phyloP scores from a whole-genome alignment of 2,888 invertebrate species.

The Pimpla rufipes region DNA sequence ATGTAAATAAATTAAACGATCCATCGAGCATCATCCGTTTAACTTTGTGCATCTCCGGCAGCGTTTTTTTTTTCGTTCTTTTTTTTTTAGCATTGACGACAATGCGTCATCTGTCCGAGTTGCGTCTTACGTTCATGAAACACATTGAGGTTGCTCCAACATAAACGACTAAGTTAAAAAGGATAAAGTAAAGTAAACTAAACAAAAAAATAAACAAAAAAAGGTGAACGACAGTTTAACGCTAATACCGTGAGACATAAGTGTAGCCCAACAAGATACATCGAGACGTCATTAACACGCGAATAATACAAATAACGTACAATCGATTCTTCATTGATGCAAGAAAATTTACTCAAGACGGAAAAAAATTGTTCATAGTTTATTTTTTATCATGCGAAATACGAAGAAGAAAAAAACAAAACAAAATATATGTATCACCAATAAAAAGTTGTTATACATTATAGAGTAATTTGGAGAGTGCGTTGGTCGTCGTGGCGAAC shows the following conservation, averaged over 20 bases:
- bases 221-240: conserved; percentile 38
- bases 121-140: conserved; percentile 17
- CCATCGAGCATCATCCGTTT: conserved; percentile 70
- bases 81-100: conserved; percentile 30
- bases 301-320: conserved; percentile 60
- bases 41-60: conserved; percentile 66
- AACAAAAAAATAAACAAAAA: conserved; percentile 1
- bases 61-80: conserved; percentile 18
- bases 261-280: conserved; percentile 49
- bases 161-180: conserved; percentile 16
- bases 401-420: conserved; percentile 82
- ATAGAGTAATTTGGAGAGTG: conserved; percentile 62
- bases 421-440: conserved; percentile 87
- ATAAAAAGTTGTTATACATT: conserved; percentile 88
- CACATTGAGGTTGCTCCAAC: conserved; percentile 45
- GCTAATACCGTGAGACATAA: conserved; percentile 1
- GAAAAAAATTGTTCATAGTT: conserved; percentile 88
- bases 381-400: conserved; percentile 90
- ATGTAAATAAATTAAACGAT: conserved; percentile 74
- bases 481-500: conserved; percentile 48
- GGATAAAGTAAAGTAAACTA: neutral
- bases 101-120: conserved; percentile 36
- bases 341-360: conserved; percentile 60
- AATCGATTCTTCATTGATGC: conserved; percentile 61
- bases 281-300: conserved; percentile 50